These are phyloP conservation scores for Chrysomela aeneicollis DNA, from an alignment of 2,888 invertebrate genomes.

Conservation along the genomic window DNA sequence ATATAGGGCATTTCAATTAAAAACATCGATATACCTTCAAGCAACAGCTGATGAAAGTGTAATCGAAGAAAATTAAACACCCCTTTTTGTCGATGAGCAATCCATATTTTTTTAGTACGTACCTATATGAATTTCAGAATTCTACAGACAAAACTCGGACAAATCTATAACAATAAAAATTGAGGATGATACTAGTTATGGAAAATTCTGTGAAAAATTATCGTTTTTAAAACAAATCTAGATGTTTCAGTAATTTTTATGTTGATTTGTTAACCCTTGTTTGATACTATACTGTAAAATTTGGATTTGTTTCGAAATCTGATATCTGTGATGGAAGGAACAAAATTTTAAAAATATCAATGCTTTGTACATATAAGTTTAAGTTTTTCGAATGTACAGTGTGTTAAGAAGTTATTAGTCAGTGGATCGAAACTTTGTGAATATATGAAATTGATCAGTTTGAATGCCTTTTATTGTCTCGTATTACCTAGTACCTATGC, in stretches of 20 bases:
- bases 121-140: too few species aligned
- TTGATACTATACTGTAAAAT: slow-evolving; percentile 33
- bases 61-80: too few species aligned
- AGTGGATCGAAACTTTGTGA: slow-evolving; percentile 61
- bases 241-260: slow-evolving; percentile 42
- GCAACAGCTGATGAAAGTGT: too few species aligned
- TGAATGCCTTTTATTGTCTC: slow-evolving; percentile 34
- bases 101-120: too few species aligned
- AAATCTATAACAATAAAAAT: not conserved
- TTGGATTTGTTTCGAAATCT: slow-evolving; percentile 48
- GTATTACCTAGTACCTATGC: too few species aligned
- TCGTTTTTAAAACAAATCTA: slow-evolving; percentile 47
- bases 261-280: slow-evolving; percentile 43
- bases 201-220: slow-evolving; percentile 37
- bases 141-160: too few species aligned
- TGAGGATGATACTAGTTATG: slow-evolving; percentile 16
- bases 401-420: slow-evolving; percentile 61
- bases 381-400: slow-evolving; percentile 62
- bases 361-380: slow-evolving; percentile 61
- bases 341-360: slow-evolving; percentile 49
- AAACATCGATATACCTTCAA: too few species aligned
- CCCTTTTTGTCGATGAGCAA: too few species aligned
- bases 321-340: slow-evolving; percentile 50
- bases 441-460: slow-evolving; percentile 62
- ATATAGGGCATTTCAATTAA: too few species aligned